Base-by-base conservation (phyloP, 2,888 invertebrate species). In the Tenthredo mesomela region DNA sequence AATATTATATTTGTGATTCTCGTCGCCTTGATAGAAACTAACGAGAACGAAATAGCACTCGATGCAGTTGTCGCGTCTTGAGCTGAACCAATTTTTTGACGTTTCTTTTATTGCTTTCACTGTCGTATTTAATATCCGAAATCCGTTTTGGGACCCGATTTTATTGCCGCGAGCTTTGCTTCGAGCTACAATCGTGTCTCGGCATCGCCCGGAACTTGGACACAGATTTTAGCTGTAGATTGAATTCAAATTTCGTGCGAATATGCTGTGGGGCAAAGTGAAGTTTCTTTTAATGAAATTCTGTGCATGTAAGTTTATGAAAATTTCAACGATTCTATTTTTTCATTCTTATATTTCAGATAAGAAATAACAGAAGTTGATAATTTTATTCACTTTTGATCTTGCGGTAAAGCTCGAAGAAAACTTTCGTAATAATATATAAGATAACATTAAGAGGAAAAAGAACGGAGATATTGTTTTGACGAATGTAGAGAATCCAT, bases 171-270 rank as follows among this genome's bases (percentile, higher is more conserved):
- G 6, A 50, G 77, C 54, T 15, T 47, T 37, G 70, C 70, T 70
- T 7, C 37, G n/a, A 54, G 54, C 54, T 25, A 18, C 10, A 50
- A 29, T 77, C 77, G 77, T 77, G 77, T 77, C 54, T 50, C 33
- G 54, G 77, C 54, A 77, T 29, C 21, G 10, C 0, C 10, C 9
- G 33, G n/a, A 77, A 77, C 33, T 50, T 7, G 29, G 54, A 33
- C n/a, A 10, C 33, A 18, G 29, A 77, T 50, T 77, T 77, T 54
- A 29, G 54, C 25, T 54, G 77, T 3, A 77, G 25, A 33, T 77
- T 77, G 29, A 50, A 50, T 54, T 54, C 7, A 77, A 54, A 40
- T 33, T 3, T 40, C 7, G 25, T 15, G n/a, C n/a, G 6, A 21
- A 40, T 40, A 29, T 43, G 25, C 47, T 15, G 12, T 25, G 18